Conservation (phyloP, 2,113 vertebrate species). For the Ginglymostoma cirratum region DNA sequence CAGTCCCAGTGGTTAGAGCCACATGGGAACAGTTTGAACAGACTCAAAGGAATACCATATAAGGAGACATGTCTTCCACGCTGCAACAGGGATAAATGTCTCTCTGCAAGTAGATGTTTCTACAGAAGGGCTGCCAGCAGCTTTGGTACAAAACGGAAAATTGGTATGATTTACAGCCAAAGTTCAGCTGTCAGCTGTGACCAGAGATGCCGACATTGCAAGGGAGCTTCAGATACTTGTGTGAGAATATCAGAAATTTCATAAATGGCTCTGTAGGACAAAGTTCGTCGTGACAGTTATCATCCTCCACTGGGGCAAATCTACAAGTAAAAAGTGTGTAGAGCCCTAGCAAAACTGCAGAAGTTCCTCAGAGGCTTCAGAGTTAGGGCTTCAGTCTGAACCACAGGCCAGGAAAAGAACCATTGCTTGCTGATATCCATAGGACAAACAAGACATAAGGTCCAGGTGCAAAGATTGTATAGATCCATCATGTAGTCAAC, state of each 20-base stretch:
- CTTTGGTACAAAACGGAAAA: not conserved
- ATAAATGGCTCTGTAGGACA: not conserved
- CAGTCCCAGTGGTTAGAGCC: not conserved
- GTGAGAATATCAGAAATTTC: not conserved
- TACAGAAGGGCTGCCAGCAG: not conserved
- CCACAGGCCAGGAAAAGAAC: not conserved
- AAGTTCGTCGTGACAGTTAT: not conserved
- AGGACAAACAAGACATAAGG: not conserved
- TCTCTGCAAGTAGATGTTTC: not conserved
- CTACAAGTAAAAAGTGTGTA: not conserved
- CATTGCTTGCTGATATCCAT: not conserved
- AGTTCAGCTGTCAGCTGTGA: not conserved
- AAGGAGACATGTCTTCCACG: not conserved
- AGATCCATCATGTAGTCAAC: not conserved
- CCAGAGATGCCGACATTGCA: not conserved
- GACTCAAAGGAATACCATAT: not conserved
- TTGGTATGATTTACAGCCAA: not conserved
- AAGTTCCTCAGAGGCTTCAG: not conserved
- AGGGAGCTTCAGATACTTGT: too few species aligned
- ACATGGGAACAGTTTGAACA: not conserved
- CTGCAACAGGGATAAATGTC: not conserved
- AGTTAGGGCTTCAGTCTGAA: not conserved
- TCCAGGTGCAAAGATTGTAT: not conserved
- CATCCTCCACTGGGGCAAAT: not conserved
- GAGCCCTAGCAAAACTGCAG: not conserved